Evolutionary conservation across 2,888 invertebrate genomes (phyloP).

Genomic region (Phyto melanocephala): DNA sequence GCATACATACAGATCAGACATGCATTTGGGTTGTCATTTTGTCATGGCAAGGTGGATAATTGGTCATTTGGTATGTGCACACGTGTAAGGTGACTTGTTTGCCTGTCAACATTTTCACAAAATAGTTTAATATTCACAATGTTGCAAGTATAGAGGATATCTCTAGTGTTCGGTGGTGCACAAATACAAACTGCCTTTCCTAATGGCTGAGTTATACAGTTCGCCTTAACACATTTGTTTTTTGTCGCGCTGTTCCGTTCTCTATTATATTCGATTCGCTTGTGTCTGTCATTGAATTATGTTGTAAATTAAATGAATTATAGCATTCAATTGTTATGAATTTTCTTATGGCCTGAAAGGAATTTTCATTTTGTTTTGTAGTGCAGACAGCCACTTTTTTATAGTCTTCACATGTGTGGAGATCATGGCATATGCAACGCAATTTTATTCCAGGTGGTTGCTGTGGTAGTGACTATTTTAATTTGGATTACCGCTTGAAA

Average conservation of each 20-base stretch:
- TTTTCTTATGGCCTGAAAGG: conserved; percentile 12
- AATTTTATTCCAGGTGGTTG: not conserved
- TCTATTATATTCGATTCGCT: conserved; percentile 5
- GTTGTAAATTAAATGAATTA: conserved; percentile 63
- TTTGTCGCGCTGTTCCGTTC: not conserved
- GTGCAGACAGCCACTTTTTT: not conserved
- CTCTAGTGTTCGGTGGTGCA: not conserved
- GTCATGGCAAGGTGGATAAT: conserved; percentile 64
- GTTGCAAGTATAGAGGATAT: conserved; percentile 28
- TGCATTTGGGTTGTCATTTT: conserved; percentile 38
- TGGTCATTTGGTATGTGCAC: conserved; percentile 65
- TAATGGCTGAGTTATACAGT: conserved; percentile 48
- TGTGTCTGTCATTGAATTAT: conserved; percentile 57
- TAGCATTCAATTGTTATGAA: conserved; percentile 52
- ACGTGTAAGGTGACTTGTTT: conserved; percentile 67
- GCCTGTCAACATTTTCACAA: conserved; percentile 63
- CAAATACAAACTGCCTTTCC: not conserved
- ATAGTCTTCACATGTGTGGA: not conserved
- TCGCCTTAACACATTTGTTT: conserved; percentile 1
- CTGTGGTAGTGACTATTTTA: not conserved
- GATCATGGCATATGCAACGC: not conserved
- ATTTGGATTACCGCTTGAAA: not conserved
- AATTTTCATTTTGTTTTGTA: not conserved
- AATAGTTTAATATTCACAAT: conserved; percentile 61
- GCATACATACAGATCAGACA: not conserved